These are phyloP conservation scores for Chaetorhynchus papuensis DNA, from an alignment of 2,113 vertebrate species.

Conservation along the genomic window DNA sequence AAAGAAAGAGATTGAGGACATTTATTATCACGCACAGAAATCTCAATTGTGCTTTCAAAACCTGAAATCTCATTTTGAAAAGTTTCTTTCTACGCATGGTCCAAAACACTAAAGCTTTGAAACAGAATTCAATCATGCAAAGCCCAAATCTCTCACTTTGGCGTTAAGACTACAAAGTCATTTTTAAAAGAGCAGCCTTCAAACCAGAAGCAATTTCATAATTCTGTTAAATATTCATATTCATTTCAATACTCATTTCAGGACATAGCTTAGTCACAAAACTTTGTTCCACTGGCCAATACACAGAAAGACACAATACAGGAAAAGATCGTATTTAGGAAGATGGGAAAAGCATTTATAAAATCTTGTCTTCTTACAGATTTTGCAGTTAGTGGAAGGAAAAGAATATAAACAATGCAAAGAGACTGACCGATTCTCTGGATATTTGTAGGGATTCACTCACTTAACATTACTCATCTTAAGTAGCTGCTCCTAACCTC, in stretches of 20 bases:
- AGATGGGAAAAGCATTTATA: not conserved
- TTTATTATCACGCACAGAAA: not conserved
- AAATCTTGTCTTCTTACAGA: not conserved
- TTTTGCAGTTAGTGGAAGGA: not conserved
- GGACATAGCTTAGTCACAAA: not conserved
- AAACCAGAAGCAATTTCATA: not conserved
- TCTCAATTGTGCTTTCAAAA: not conserved
- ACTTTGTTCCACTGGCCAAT: not conserved
- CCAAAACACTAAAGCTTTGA: not conserved
- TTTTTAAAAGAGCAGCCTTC: not conserved
- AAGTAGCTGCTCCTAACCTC: not conserved
- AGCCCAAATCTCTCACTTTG: not conserved
- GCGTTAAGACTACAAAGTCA: not conserved
- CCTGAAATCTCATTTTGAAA: not conserved
- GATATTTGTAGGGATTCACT: not conserved
- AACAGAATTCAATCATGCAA: not conserved
- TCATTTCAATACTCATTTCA: not conserved
- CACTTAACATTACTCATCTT: not conserved
- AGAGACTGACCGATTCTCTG: not conserved
- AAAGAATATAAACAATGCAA: not conserved
- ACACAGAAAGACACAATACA: accelerated
- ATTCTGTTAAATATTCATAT: not conserved
- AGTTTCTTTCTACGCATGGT: not conserved
- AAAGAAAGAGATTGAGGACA: not conserved
- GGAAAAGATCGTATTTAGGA: accelerated